Evolutionary conservation across 2,797 vertebrate genomes (phyloP).

Genomic region (Trematocara caparti): DNA sequence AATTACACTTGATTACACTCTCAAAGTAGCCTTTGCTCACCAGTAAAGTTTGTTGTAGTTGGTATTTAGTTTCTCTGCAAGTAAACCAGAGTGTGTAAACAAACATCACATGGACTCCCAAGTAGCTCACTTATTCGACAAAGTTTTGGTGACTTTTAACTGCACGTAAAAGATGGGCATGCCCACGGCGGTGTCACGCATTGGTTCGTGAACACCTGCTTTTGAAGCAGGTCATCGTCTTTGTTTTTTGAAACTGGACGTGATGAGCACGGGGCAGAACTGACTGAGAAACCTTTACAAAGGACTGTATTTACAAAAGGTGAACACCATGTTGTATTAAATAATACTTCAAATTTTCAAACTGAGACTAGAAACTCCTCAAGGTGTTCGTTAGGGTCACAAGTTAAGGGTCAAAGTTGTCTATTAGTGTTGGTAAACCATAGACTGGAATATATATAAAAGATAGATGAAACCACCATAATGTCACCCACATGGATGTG

Average conservation of each 20-base stretch:
- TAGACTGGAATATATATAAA: neutral
- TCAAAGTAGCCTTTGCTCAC: neutral
- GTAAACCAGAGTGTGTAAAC: neutral
- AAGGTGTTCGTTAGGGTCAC: neutral
- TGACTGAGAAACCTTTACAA: neutral
- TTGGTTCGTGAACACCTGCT: neutral
- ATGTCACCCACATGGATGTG: neutral
- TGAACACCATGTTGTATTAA: neutral
- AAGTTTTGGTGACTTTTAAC: neutral
- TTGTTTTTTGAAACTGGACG: neutral
- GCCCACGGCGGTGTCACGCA: rapidly evolving
- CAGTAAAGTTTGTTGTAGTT: neutral
- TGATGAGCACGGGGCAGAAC: neutral
- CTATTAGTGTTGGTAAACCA: neutral
- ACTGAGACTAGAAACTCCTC: neutral
- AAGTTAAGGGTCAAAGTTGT: neutral
- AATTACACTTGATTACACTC: neutral
- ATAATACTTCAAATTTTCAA: neutral
- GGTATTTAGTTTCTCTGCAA: neutral
- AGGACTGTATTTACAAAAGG: neutral
- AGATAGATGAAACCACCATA: neutral
- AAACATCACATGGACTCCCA: neutral
- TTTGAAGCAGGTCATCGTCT: neutral
- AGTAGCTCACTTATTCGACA: neutral
- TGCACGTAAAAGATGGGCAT: neutral